Base-by-base conservation (phyloP, 64 coral and sea anemone genomes). In the Anthopleura sola region DNA sequence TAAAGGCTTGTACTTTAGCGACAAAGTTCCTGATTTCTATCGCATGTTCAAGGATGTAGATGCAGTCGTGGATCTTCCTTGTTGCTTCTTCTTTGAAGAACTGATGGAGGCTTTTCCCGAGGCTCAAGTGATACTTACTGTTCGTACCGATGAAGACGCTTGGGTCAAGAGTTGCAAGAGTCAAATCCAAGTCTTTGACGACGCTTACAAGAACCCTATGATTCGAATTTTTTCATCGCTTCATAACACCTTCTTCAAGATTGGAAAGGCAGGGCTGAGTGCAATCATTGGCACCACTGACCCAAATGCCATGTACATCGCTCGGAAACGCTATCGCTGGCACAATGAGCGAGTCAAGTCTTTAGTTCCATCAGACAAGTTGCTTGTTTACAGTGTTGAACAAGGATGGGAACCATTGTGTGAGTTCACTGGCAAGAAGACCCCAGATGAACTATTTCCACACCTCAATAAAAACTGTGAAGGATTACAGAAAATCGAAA, bases 1-100 rank as follows among this genome's bases (percentile, higher is more conserved):
- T 17, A 53, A 14, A 17, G 50, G 50, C 50, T 37, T 29, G 57
- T 47, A 64, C 37, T 91, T 50, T 54, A 82, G 86, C 78, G 58
- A 47, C 10, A 80, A 16, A 21, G 12, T 13, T 20, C 90, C 60
- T 12, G 84, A 91, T 51, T 38, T 86, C 23, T 49, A 82, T 18
- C 66, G 54, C 11, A 85, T 91, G 55, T 86, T 85, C 20, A 31
- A 80, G 55, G n/a, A 91, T 82, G 84, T 85, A n/a, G 90, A 91
- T 28, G 90, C 90, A 12, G 57, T 91, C 39, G 78, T 68, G 10
- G 90, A 91, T 51, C 28, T 55, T 2, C 90, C 84, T 24, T 46
- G 75, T 28, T 66, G 78, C 48, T 53, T 71, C n/a, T 91, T 91
- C 78, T 91, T 60, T 60, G 83, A 81, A 24, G 90, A 91, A 71